Percentiles rank a stretch among this genome's conserved stretches.
Conservation (phyloP, 2,888 invertebrate genomes). For the Taenaris catops region DNA sequence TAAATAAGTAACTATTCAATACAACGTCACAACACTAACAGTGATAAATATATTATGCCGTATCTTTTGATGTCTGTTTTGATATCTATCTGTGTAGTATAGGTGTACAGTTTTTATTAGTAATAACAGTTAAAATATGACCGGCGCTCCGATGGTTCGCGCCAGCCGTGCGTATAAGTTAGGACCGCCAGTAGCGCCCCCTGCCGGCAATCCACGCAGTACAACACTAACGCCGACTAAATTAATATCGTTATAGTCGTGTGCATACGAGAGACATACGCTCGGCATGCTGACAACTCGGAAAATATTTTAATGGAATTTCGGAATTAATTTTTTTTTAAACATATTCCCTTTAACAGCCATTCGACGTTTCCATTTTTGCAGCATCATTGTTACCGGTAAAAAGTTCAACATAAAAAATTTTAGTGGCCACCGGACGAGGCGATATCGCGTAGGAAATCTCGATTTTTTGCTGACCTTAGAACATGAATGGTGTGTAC, state of each 20-base stretch:
- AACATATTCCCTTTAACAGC: constrained; percentile 8
- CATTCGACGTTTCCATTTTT: constrained; percentile 23
- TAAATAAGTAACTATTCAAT: too few species aligned
- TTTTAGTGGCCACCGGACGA: constrained; percentile 63
- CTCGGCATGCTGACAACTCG: constrained; percentile 33
- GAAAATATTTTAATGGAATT: constrained; percentile 26
- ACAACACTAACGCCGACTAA: constrained; percentile 60
- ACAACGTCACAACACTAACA: constrained; percentile 34
- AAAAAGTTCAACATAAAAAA: constrained; percentile 33
- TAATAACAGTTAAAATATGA: constrained; percentile 57
- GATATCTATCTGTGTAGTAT: constrained; percentile 60
- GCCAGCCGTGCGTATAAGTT: constrained; percentile 41
- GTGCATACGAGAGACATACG: constrained; percentile 22
- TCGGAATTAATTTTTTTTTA: constrained; percentile 7
- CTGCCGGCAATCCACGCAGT: constrained; percentile 59
- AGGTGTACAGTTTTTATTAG: constrained; percentile 60
- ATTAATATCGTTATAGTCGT: constrained; percentile 38
- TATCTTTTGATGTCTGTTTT: constrained; percentile 49
- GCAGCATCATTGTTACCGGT: constrained; percentile 28
- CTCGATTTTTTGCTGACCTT: constrained; percentile 56
- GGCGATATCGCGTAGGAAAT: constrained; percentile 70
- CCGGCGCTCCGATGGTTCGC: constrained; percentile 34
- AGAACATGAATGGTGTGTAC: constrained; percentile 74
- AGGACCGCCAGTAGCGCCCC: constrained; percentile 66
- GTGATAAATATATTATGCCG: constrained; percentile 46